These are phyloP conservation scores for Elymnias hypermnestra DNA, from an alignment of 1,140 invertebrate genomes.

Conservation along the genomic window DNA sequence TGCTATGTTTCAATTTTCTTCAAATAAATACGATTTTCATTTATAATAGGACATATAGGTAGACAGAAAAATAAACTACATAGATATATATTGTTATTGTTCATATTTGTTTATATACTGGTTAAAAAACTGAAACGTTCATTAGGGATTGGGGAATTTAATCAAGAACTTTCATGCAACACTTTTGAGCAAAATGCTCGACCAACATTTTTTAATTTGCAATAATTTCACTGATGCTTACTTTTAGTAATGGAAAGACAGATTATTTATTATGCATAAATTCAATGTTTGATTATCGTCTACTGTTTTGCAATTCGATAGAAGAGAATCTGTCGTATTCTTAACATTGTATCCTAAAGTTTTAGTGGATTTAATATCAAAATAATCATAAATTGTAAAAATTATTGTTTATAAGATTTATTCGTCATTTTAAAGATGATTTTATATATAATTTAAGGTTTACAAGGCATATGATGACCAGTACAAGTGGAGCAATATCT, in stretches of 20 bases:
- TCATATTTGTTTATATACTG: slow-evolving; percentile 62
- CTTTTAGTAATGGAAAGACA: too few species aligned
- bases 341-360: too few species aligned
- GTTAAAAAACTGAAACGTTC: slow-evolving; percentile 50
- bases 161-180: slow-evolving; percentile 55
- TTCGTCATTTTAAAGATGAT: slow-evolving; percentile 56
- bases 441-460: slow-evolving; percentile 57
- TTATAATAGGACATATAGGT: too few species aligned
- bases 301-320: too few species aligned
- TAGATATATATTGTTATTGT: slow-evolving; percentile 72
- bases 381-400: slow-evolving; percentile 24
- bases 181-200: slow-evolving; percentile 39
- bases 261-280: too few species aligned
- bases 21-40: too few species aligned
- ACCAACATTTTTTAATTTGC: slow-evolving; percentile 47
- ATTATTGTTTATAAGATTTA: slow-evolving; percentile 57
- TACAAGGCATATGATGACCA: slow-evolving; percentile 51
- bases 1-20: too few species aligned
- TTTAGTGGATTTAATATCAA: too few species aligned
- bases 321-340: too few species aligned
- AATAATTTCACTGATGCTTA: slow-evolving; percentile 18
- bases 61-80: too few species aligned
- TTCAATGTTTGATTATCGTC: too few species aligned
- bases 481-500: slow-evolving; percentile 52
- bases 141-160: slow-evolving; percentile 63